Evolutionary conservation across 30 jellyfish, hydroid and myxozoan genomes (phyloP), one percentile per base, ranked within the genome.

Genomic region (Sanderia malayensis): DNA sequence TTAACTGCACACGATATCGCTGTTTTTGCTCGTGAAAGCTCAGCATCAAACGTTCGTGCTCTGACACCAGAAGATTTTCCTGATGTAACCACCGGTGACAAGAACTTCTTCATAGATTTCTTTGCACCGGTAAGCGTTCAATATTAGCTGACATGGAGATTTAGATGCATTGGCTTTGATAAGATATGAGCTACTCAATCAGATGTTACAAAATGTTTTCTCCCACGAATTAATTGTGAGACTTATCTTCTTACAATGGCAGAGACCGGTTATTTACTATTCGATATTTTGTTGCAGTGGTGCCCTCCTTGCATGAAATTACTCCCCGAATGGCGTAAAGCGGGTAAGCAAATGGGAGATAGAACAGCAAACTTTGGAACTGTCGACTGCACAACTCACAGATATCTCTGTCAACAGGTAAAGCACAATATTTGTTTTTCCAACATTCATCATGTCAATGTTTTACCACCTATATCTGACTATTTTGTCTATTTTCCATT

Each of bases 251-350:
- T n/a, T n/a, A n/a, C n/a, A n/a, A n/a, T n/a, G n/a, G n/a, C n/a
- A n/a, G n/a, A n/a, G n/a, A n/a, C n/a, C n/a, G n/a, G n/a, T n/a
- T n/a, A n/a, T n/a, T n/a, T n/a, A n/a, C n/a, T n/a, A n/a, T n/a
- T n/a, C n/a, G n/a, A n/a, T n/a, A 2, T 19, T 70, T 70, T 18
- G 1, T 44, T 47, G 24, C 73, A 81, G 94, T 89, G 97, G 97
- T 89, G 97, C 74, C 97, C 97, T 21, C 97, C 97, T 13, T 89
- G 97, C 63, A 89, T 89, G 97, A 89, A 89, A 58, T 23, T 89
- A 61, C 87, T 89, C 13, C 97, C 97, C 1, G 97, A 89, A 72
- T 89, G 95, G 95, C 77, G 97, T 26, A 89, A 89, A 59, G 97
- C 97, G 32, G 97, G 97, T 7, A 64, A 80, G 57, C 95, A 82